Evolutionary conservation across 2,888 invertebrate species (phyloP).

Genomic region (Pammene aurita): DNA sequence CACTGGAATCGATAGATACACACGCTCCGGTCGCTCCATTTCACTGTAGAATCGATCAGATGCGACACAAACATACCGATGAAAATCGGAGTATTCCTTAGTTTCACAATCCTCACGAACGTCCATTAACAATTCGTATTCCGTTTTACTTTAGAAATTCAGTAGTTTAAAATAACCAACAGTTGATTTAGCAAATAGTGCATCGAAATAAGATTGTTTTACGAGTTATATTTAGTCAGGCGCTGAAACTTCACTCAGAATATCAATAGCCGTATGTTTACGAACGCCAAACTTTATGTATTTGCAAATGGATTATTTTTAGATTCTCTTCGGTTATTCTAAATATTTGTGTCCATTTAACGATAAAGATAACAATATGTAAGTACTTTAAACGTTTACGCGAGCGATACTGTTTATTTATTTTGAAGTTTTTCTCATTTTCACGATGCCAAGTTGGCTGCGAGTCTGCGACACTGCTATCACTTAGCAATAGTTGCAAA

Average conservation of each 20-base stretch:
- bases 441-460: neutral
- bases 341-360: constrained; percentile 4
- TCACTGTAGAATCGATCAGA: constrained; percentile 20
- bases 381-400: neutral
- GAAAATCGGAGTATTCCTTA: neutral
- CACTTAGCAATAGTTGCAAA: neutral
- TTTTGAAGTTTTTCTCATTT: neutral
- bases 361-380: neutral
- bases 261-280: constrained; percentile 25
- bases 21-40: constrained; percentile 28
- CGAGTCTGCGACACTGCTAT: neutral
- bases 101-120: constrained; percentile 5
- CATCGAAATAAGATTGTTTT: constrained; percentile 9
- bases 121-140: neutral
- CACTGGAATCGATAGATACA: constrained; percentile 36
- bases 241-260: constrained; percentile 26
- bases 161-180: constrained; percentile 10
- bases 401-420: neutral
- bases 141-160: neutral
- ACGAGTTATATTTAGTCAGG: constrained; percentile 5
- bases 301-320: constrained; percentile 26
- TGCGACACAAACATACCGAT: constrained; percentile 2
- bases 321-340: constrained; percentile 11
- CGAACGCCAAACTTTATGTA: constrained; percentile 18
- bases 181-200: constrained; percentile 7